These are phyloP conservation scores for Bolinopsis microptera DNA, from an alignment of 37 sponge, comb jelly and placozoan species.

Conservation along the genomic window DNA sequence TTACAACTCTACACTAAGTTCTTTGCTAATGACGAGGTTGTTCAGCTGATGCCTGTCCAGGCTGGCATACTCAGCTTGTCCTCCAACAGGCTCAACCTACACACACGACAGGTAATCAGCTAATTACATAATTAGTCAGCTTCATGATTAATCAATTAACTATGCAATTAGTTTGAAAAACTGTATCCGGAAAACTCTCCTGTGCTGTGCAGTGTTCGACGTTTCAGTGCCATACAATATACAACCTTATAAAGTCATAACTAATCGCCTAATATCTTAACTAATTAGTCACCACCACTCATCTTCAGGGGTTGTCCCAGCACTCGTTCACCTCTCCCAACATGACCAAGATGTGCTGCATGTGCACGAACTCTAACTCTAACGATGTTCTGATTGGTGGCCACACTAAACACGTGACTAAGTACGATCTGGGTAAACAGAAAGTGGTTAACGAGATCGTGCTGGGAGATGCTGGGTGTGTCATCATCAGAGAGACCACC, in stretches of 20 bases:
- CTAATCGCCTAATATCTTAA: no score
- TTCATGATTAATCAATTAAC: no score
- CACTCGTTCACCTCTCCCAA: conserved; percentile 64
- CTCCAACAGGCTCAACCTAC: conserved; percentile 52
- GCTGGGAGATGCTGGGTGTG: conserved; percentile 60
- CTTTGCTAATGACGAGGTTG: conserved; percentile 39
- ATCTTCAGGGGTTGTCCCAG: conserved; percentile 35
- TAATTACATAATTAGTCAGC: no score
- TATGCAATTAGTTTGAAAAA: no score
- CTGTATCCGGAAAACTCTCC: no score
- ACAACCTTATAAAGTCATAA: no score
- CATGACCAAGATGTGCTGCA: conserved; percentile 53
- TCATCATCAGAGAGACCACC: conserved; percentile 1
- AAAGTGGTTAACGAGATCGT: background rate
- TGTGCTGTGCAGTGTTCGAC: no score
- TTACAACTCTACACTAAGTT: conserved; percentile 58
- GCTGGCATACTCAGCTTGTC: conserved; percentile 56
- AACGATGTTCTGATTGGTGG: conserved; percentile 26
- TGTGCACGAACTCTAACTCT: conserved; percentile 35
- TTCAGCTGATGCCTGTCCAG: background rate
- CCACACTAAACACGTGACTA: conserved; percentile 48
- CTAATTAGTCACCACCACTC: no score
- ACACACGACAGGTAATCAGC: conserved; percentile 33
- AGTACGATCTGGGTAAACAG: conserved; percentile 61
- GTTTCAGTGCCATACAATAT: no score